Conservation (phyloP, 2,113 vertebrate species). For the Microcebus griseorufus region DNA sequence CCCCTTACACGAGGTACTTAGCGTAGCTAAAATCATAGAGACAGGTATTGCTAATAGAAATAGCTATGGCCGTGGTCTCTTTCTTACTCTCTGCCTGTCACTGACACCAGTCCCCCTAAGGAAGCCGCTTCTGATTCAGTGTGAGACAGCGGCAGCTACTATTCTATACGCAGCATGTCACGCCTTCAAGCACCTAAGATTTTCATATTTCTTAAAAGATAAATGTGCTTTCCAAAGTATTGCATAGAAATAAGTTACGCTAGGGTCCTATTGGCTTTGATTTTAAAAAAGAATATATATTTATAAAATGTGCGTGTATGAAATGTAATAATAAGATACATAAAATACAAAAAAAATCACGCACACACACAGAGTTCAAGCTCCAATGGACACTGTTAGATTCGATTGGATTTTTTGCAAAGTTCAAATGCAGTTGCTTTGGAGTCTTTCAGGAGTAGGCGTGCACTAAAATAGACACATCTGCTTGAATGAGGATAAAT, state of each 20-base stretch:
- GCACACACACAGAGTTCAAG: not conserved
- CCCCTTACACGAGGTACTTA: too few relatives aligned
- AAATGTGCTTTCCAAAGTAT: not conserved
- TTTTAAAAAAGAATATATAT: not conserved
- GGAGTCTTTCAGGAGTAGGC: not conserved
- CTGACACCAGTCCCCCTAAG: not conserved
- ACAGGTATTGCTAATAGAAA: too few relatives aligned
- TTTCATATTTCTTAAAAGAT: not conserved
- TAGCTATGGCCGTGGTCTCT: not conserved
- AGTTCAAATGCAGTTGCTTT: not conserved
- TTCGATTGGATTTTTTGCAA: not conserved
- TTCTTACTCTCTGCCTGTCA: accelerated
- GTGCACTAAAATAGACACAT: not conserved
- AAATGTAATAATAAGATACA: not conserved
- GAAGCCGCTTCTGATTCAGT: not conserved
- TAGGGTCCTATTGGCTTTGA: not conserved
- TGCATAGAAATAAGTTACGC: not conserved
- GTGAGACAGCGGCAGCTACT: accelerated
- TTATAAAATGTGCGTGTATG: not conserved
- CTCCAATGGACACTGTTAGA: not conserved
- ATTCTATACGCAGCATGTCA: not conserved
- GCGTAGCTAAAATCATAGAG: too few relatives aligned
- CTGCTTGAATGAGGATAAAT: constrained; percentile 30
- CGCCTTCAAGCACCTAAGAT: too few relatives aligned
- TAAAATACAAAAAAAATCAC: not conserved